Percentiles rank a stretch among this genome's conserved stretches.
Conservation (phyloP, 2,888 invertebrate genomes). For the Conops quadrifasciatus region DNA sequence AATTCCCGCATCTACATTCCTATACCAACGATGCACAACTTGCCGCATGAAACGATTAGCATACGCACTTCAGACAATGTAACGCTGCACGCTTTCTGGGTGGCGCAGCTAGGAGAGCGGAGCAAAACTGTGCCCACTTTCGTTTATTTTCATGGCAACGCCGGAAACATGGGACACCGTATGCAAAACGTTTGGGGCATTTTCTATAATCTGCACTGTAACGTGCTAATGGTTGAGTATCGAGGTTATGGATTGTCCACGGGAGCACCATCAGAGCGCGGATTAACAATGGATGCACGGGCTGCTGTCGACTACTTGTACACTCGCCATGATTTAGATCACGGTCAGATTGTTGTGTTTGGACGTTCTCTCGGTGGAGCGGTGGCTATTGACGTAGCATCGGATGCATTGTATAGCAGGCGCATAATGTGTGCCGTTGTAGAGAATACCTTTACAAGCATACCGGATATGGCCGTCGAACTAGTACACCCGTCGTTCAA, state of each 20-base stretch:
- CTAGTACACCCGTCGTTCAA: constrained; percentile 72
- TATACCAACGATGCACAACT: constrained; percentile 83
- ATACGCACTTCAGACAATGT: constrained; percentile 80
- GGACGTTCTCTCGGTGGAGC: constrained; percentile 90
- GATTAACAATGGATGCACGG: constrained; percentile 86
- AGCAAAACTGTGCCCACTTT: constrained; percentile 81
- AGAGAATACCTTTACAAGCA: constrained; percentile 95
- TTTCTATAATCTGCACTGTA: constrained; percentile 82
- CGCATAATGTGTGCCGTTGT: constrained; percentile 88
- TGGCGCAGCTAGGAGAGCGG: constrained; percentile 76
- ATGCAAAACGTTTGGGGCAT: constrained; percentile 88
- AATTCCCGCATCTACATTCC: constrained; percentile 90
- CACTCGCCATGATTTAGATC: constrained; percentile 84
- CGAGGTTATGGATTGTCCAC: constrained; percentile 93
- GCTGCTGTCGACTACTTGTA: constrained; percentile 86
- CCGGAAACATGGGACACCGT: constrained; percentile 95
- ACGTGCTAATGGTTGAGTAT: constrained; percentile 93
- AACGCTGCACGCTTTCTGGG: constrained; percentile 82
- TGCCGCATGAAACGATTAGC: constrained; percentile 86
- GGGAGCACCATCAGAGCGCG: constrained; percentile 86
- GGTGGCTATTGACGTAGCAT: constrained; percentile 87
- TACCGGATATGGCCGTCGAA: constrained; percentile 90
- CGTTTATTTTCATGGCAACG: constrained; percentile 94
- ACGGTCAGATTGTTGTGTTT: constrained; percentile 85
- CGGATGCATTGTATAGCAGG: constrained; percentile 77